phyloP scores from a whole-genome alignment of 2,888 invertebrate species.

The Pseudococcus jackbeardsleyi region DNA sequence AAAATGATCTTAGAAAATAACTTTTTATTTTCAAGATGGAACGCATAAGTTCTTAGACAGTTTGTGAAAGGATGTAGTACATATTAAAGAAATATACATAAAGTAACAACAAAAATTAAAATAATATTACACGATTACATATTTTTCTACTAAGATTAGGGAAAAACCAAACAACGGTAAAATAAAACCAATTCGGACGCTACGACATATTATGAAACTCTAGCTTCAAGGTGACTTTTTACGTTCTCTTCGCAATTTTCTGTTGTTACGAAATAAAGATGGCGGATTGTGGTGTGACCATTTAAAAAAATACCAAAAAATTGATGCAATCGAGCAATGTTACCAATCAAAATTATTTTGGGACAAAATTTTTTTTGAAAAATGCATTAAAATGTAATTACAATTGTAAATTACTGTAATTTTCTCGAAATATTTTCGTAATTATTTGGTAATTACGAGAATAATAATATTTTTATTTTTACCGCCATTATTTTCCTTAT shows the following conservation, averaged over 20 bases:
- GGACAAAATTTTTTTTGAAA: background rate
- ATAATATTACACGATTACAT: conserved; percentile 46
- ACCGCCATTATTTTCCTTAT: background rate
- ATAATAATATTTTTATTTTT: background rate
- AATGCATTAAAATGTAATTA: background rate
- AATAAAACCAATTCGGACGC: conserved; percentile 22
- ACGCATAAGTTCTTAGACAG: conserved; percentile 27
- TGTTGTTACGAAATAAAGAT: background rate
- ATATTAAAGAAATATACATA: conserved; percentile 26
- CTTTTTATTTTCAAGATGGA: conserved; percentile 38
- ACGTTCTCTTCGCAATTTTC: background rate
- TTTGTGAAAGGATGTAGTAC: conserved; percentile 29
- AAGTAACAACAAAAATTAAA: conserved; percentile 47
- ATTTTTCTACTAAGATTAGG: conserved; percentile 39
- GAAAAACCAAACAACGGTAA: conserved; percentile 38
- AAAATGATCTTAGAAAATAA: conserved; percentile 50
- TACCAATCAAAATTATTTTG: background rate
- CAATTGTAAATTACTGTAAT: background rate
- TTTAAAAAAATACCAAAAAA: background rate
- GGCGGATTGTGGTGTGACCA: conserved; percentile 30
- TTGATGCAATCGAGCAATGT: background rate
- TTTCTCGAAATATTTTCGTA: background rate
- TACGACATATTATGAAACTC: background rate
- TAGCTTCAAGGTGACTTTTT: conserved; percentile 31
- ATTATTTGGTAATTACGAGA: background rate